Conservation (phyloP, 2,113 vertebrate genomes). For the Tautogolabrus adspersus region DNA sequence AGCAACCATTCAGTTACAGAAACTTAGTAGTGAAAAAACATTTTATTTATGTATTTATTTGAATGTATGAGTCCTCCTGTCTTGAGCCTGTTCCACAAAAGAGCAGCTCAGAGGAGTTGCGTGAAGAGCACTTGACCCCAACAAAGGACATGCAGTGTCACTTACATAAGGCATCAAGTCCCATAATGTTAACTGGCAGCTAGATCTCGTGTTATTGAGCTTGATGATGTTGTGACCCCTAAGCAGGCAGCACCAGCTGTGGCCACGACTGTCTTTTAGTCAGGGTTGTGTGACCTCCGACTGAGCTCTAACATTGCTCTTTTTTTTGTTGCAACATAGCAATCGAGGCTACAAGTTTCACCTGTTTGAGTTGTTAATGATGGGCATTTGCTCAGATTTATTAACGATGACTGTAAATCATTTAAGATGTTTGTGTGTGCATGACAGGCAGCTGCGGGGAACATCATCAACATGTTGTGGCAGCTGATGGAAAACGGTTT, state of each 20-base stretch:
- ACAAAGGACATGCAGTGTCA: constrained; percentile 39
- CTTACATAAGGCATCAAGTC: constrained; percentile 35
- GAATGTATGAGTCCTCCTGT: background rate
- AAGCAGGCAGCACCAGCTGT: constrained; percentile 47
- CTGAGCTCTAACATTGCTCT: background rate
- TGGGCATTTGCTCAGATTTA: background rate
- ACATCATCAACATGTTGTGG: constrained; percentile 99
- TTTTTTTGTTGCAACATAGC: background rate
- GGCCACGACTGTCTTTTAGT: constrained; percentile 30
- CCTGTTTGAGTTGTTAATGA: background rate
- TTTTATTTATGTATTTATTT: too few relatives aligned
- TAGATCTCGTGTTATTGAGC: constrained; percentile 28
- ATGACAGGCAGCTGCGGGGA: constrained; percentile 93
- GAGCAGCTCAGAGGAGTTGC: constrained; percentile 10
- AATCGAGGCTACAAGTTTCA: background rate
- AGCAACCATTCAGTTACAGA: background rate
- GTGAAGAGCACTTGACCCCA: background rate
- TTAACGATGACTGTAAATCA: background rate
- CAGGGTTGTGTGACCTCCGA: constrained; percentile 14
- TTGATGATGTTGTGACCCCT: constrained; percentile 12
- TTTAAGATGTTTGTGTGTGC: constrained; percentile 21
- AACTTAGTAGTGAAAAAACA: too few relatives aligned
- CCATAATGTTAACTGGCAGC: constrained; percentile 25
- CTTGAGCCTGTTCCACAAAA: background rate
- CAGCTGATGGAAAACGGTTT: constrained; percentile 99